Base-by-base conservation (phyloP, 2,888 invertebrate species). In the Malthinus seriepunctatus region DNA sequence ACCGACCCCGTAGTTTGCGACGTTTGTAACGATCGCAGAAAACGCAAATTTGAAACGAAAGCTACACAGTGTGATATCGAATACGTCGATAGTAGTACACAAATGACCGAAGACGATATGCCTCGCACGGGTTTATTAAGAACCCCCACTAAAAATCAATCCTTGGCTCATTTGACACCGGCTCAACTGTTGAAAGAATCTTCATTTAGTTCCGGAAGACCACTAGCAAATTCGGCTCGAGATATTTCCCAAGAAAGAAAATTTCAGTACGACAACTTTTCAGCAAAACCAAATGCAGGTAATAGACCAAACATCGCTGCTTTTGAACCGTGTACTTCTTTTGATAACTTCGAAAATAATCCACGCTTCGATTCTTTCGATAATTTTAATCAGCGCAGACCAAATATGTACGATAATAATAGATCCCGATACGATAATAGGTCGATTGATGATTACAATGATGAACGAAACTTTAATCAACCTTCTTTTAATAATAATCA, bases 141-240 rank as follows among this genome's bases (percentile, higher is more conserved):
- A 47, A 63, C 63, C 37, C 58, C 63, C 32, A 34, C 63, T 11
- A 75, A 68, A 53, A 70, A 67, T 51, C 74, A 77, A 11, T 78
- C 78, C 0, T 63, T 79, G 46, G 77, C 78, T 8, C 69, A 73
- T 15, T 53, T 78, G 11, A 79, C 79, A 3, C 76, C 79, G 1
- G 79, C 79, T 8, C 78, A 78, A 63, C 63, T 79, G 3, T 64
- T 78, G 34, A 42, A 23, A n/a, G 15, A 42, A 23, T 42, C 39
- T 9, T 15, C 39, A 0, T 23, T 42, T 9, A 32, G 47, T 12
- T 8, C 3, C 23, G 2, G 3, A 23, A 23, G 23, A 23, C 23
- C 23, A 23, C 23, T 3, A 2, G 2, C 5, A 23, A 23, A 23
- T 23, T 3, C 23, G 2, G 3, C 23, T 5, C 23, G 5, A 23